Evolutionary conservation across 64 coral and sea anemone genomes (phyloP).

Genomic region (Pachyseris speciosa): DNA sequence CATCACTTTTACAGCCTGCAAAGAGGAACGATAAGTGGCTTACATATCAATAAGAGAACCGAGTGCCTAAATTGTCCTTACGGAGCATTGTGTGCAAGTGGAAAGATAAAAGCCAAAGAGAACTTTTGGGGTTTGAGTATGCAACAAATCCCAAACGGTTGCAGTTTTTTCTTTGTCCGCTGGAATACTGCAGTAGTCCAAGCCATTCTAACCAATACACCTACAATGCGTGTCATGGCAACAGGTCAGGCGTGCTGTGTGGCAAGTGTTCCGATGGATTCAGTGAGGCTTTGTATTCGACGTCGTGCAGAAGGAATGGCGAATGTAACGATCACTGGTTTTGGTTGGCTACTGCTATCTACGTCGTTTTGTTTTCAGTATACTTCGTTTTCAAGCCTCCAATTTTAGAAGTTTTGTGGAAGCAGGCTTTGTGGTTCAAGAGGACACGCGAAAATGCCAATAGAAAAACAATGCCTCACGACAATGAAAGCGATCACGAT

Average conservation of each 20-base stretch:
- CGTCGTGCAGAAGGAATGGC: conserved; percentile 51
- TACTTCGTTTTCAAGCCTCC: conserved; percentile 75
- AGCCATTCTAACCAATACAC: background rate
- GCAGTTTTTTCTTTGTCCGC: conserved; percentile 67
- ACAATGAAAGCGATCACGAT: background rate
- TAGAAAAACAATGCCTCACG: background rate
- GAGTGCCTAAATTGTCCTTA: too few relatives aligned
- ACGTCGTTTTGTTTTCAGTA: conserved; percentile 31
- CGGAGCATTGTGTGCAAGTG: conserved; percentile 46
- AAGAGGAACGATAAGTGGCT: conserved; percentile 15
- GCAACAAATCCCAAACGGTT: background rate
- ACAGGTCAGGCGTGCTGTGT: conserved; percentile 57
- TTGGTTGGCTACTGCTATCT: conserved; percentile 49
- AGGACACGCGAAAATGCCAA: background rate
- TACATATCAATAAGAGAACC: background rate
- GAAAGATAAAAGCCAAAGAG: conserved; percentile 25
- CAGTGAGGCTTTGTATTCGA: conserved; percentile 70
- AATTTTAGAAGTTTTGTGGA: conserved; percentile 4
- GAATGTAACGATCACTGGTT: conserved; percentile 81
- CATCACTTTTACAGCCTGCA: conserved; percentile 51
- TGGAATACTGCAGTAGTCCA: conserved; percentile 46
- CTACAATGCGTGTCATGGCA: conserved; percentile 64
- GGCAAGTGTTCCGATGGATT: conserved; percentile 62
- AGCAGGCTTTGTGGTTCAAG: conserved; percentile 57
- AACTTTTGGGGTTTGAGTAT: conserved; percentile 64